These are phyloP conservation scores for Trypoxylon attenuatum DNA, from an alignment of 2,888 invertebrate genomes.

Conservation along the genomic window DNA sequence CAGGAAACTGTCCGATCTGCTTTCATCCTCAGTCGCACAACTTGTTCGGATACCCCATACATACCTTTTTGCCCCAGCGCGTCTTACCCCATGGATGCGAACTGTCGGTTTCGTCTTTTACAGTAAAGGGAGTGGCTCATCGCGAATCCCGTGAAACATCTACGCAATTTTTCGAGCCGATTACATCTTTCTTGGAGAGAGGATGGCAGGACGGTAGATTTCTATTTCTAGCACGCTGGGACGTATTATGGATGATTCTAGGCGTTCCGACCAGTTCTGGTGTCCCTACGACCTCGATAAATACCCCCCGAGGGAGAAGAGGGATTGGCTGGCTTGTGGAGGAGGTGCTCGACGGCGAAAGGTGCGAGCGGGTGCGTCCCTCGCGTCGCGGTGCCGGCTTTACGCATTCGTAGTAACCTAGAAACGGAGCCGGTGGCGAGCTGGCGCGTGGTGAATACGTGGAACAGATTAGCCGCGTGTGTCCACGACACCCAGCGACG, in stretches of 20 bases:
- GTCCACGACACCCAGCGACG: slow-evolving; percentile 14
- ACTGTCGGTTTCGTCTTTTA: too few species aligned
- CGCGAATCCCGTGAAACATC: too few species aligned
- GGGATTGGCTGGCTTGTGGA: slow-evolving; percentile 2
- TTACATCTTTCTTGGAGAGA: neutral
- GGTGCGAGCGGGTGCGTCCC: slow-evolving; percentile 42
- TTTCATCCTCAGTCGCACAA: too few species aligned
- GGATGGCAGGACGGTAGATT: neutral
- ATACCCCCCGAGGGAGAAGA: slow-evolving; percentile 34
- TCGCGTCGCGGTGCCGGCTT: slow-evolving; percentile 29
- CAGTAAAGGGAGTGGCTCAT: too few species aligned
- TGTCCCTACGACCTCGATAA: slow-evolving; percentile 47
- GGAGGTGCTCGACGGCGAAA: slow-evolving; percentile 48
- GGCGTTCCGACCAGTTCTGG: neutral
- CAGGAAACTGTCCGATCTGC: slow-evolving; percentile 8
- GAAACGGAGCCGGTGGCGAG: slow-evolving; percentile 56
- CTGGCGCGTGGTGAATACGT: slow-evolving; percentile 51
- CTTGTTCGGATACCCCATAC: too few species aligned
- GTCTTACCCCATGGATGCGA: too few species aligned
- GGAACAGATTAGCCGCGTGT: slow-evolving; percentile 53
- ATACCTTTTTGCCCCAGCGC: too few species aligned
- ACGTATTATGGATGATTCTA: neutral
- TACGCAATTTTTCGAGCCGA: too few species aligned
- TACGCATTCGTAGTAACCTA: slow-evolving; percentile 66
- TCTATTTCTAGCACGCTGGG: neutral